phyloP scores from a whole-genome alignment of 1,140 invertebrate genomes.

The Hyles vespertilio region DNA sequence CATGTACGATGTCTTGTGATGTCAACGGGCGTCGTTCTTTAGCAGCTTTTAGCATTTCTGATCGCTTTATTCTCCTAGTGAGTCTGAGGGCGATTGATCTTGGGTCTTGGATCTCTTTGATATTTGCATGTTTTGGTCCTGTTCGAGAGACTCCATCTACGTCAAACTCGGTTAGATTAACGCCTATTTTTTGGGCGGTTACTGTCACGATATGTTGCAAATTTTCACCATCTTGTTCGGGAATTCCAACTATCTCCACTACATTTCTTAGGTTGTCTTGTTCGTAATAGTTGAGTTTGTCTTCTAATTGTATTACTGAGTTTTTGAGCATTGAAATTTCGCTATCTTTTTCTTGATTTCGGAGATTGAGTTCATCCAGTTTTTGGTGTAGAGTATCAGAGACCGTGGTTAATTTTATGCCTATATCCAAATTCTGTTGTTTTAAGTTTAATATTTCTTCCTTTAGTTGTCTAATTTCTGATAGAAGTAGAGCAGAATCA shows the following conservation, averaged over 20 bases:
- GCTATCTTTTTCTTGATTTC: not conserved
- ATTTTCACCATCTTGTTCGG: conserved; percentile 7
- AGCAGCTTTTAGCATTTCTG: conserved; percentile 2
- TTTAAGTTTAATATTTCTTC: not conserved
- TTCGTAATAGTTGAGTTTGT: not conserved
- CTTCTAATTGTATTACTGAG: not conserved
- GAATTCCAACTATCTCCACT: conserved; percentile 8
- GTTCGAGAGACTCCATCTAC: not conserved
- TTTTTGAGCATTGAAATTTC: not conserved
- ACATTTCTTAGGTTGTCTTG: not conserved
- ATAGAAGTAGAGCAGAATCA: not conserved
- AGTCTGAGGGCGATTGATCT: not conserved
- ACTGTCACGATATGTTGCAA: not conserved
- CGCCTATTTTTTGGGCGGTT: conserved; percentile 8
- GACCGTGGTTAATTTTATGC: not conserved
- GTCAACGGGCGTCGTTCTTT: conserved; percentile 1
- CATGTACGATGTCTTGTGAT: not conserved
- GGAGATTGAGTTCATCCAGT: not conserved
- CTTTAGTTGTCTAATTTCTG: conserved; percentile 1
- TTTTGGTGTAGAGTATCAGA: not conserved
- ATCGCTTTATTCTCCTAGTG: not conserved
- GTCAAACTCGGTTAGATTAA: conserved; percentile 2
- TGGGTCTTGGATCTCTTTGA: not conserved
- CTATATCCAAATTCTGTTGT: conserved; percentile 2
- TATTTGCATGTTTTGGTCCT: not conserved